Base-by-base conservation (phyloP, 2,113 vertebrate species). In the Limnothrissa miodon region DNA sequence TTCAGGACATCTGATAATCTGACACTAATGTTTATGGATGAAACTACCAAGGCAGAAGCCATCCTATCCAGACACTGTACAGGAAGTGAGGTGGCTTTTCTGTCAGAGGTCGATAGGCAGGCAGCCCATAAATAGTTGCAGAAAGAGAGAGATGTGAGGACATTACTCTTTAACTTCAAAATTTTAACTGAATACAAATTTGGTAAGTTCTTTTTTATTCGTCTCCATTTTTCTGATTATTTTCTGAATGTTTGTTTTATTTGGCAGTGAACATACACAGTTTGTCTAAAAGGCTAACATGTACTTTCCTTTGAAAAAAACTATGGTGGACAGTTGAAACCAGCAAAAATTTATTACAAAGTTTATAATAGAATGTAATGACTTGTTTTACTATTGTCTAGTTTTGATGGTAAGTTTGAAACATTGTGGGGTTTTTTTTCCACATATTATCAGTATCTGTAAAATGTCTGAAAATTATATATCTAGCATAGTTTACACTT, bases 61-160 rank as follows among this genome's bases (percentile, higher is more conserved):
- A 29, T 39, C 17, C 29, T 51, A 19, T 39, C 59, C 56, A 13
- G 25, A 81, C 45, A 74, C 45, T 11, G 13, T 19, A 48, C 83
- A 90, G 92, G 93, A 93, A 93, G 87, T 90, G 87, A 90, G 91
- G 89, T 91, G 87, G 86, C 87, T 92, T 86, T 87, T 62, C 82
- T 88, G 83, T 86, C 82, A 87, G 86, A 89, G 78, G 74, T 48
- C 78, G 45, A 78, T 45, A 45, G 48, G 1, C 66, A 88, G 81
- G 82, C 83, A 19, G 66, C 36, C 66, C 33, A 36, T 74, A 74
- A 74, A 33, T 0, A 87, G 82, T 84, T 82, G 85, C 46, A 48
- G 5, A 42, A 0, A 78, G 80, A 42, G 0, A 78, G 80, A 82
- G 39, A 83, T 74, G 66, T 74, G 11, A 74, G 29, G 15, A 33